A percentile compares a stretch with the other conserved stretches of the same genome.
Conservation (phyloP, 2,113 vertebrate genomes). For the Butorides virescens region DNA sequence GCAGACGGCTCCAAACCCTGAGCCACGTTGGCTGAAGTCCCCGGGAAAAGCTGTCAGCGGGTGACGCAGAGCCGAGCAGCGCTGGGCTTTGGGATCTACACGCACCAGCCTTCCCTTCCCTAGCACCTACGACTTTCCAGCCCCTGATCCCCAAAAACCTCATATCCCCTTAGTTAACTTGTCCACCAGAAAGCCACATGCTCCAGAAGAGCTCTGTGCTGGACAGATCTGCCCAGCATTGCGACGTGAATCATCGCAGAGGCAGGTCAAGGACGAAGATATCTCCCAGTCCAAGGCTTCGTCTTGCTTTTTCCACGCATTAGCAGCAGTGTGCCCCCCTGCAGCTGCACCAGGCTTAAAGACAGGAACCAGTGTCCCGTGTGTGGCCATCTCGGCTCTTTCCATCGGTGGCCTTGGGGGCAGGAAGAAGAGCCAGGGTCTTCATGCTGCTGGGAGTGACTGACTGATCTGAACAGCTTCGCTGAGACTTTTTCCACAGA, state of each 20-base stretch:
- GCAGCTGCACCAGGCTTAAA: background rate
- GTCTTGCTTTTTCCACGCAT: background rate
- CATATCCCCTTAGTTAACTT: background rate
- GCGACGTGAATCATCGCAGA: background rate
- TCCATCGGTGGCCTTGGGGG: accelerated
- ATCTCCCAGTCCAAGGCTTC: background rate
- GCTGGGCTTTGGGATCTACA: background rate
- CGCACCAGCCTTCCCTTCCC: background rate
- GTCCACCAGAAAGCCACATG: background rate
- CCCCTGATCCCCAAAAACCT: background rate
- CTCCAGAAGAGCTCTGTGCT: background rate
- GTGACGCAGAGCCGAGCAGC: background rate
- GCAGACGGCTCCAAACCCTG: background rate
- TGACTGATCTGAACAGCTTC: background rate
- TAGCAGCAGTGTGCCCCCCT: background rate
- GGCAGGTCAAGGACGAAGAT: background rate
- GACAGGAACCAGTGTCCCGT: accelerated
- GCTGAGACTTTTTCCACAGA: background rate
- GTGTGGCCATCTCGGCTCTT: background rate
- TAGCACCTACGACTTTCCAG: background rate
- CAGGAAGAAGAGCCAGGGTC: background rate
- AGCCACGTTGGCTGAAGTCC: background rate
- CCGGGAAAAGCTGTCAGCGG: background rate
- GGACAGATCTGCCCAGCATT: background rate
- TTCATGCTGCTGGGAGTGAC: background rate